These are phyloP conservation scores for Morbakka virulenta DNA, from an alignment of 30 jellyfish, hydroid and myxozoan species.

Conservation along the genomic window DNA sequence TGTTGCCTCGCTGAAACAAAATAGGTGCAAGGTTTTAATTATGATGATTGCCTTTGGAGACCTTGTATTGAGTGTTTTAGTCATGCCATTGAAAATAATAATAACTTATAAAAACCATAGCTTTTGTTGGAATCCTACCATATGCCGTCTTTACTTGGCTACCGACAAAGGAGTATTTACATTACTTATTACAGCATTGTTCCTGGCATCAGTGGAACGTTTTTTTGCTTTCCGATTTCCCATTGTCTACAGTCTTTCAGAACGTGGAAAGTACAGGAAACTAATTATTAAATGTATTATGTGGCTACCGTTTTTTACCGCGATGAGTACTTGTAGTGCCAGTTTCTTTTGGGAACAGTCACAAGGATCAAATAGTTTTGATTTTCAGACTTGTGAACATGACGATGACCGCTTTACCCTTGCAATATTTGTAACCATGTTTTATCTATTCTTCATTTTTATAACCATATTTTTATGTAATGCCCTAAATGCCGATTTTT, in stretches of 20 bases:
- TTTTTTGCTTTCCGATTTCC: background rate
- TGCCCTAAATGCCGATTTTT: background rate
- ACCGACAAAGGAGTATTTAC: background rate
- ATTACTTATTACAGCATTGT: background rate
- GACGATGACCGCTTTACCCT: background rate
- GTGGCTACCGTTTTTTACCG: background rate
- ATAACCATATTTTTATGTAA: background rate
- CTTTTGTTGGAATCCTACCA: background rate
- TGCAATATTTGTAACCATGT: background rate
- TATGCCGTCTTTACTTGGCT: background rate
- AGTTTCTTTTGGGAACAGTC: background rate
- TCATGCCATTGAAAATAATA: background rate
- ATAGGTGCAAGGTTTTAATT: background rate
- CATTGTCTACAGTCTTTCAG: background rate
- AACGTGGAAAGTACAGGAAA: background rate
- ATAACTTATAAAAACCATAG: background rate
- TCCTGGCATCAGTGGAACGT: background rate
- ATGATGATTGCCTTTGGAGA: background rate
- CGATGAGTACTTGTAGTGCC: background rate
- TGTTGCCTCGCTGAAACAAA: background rate
- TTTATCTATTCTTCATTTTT: too few relatives aligned
- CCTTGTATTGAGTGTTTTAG: background rate
- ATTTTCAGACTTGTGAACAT: background rate
- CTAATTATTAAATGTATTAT: too few relatives aligned
- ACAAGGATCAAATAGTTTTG: background rate